Conservation (phyloP, 2,888 invertebrate species). For the Phania funesta region DNA sequence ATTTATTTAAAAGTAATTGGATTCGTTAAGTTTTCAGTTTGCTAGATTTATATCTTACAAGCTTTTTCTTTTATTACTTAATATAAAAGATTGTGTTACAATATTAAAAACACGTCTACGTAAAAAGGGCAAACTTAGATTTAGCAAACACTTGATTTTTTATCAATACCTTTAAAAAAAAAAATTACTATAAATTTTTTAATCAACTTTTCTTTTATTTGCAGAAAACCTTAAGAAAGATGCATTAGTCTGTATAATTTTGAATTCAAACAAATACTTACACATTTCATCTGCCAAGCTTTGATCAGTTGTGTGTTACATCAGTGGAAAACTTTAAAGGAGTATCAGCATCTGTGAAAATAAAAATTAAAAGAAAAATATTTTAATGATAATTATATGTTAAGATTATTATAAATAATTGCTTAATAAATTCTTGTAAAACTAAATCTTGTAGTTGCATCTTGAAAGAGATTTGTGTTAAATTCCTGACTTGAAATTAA, state of each 20-base stretch:
- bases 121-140: too few species aligned
- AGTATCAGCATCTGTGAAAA: conserved; percentile 26
- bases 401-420: background rate
- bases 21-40: too few species aligned
- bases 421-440: too few species aligned
- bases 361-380: background rate
- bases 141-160: conserved; percentile 55
- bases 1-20: too few species aligned
- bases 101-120: too few species aligned
- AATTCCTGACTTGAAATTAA: too few species aligned
- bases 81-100: too few species aligned
- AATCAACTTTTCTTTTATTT: conserved; percentile 30
- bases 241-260: background rate
- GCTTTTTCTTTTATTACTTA: too few species aligned
- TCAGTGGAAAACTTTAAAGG: background rate
- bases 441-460: too few species aligned
- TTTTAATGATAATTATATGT: background rate
- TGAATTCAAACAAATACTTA: conserved; percentile 43
- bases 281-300: conserved; percentile 25
- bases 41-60: too few species aligned
- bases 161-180: conserved; percentile 39
- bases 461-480: too few species aligned
- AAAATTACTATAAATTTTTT: too few species aligned
- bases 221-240: conserved; percentile 51
- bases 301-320: background rate